phyloP scores from a whole-genome alignment of 2,888 invertebrate genomes.

The Zygogramma bicolorata region DNA sequence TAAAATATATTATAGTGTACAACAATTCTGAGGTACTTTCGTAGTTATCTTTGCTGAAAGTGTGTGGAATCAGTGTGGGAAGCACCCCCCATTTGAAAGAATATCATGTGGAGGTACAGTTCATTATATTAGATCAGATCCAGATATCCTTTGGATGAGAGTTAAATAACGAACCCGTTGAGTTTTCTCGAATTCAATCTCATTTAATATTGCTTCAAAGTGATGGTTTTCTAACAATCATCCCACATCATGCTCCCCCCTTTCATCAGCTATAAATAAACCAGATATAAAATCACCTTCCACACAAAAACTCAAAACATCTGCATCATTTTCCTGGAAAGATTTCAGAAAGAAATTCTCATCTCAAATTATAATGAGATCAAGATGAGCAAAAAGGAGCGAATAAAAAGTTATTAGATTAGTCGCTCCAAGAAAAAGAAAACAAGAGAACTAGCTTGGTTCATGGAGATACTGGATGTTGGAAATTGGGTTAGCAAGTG shows the following conservation, averaged over 20 bases:
- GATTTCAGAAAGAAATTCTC: conserved; percentile 7
- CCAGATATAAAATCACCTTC: background rate
- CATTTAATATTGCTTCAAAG: no score
- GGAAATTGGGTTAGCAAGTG: conserved; percentile 23
- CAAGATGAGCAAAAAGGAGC: background rate
- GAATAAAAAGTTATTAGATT: conserved; percentile 9
- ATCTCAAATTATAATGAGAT: conserved; percentile 11
- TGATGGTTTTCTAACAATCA: background rate
- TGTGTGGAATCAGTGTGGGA: no score
- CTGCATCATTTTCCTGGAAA: background rate
- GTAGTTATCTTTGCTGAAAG: no score
- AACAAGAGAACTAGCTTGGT: background rate
- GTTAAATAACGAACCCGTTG: no score
- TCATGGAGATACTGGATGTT: conserved; percentile 16
- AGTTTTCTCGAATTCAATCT: no score
- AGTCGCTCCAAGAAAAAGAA: conserved; percentile 1
- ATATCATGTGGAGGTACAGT: no score
- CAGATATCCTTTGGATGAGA: no score
- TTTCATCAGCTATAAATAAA: background rate
- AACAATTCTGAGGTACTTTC: no score
- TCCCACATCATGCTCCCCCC: background rate
- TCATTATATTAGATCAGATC: no score
- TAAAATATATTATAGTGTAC: no score
- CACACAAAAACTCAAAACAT: background rate
- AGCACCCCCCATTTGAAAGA: no score